These are phyloP conservation scores for Platysteira castanea DNA, from an alignment of 2,113 vertebrate genomes.

Conservation along the genomic window DNA sequence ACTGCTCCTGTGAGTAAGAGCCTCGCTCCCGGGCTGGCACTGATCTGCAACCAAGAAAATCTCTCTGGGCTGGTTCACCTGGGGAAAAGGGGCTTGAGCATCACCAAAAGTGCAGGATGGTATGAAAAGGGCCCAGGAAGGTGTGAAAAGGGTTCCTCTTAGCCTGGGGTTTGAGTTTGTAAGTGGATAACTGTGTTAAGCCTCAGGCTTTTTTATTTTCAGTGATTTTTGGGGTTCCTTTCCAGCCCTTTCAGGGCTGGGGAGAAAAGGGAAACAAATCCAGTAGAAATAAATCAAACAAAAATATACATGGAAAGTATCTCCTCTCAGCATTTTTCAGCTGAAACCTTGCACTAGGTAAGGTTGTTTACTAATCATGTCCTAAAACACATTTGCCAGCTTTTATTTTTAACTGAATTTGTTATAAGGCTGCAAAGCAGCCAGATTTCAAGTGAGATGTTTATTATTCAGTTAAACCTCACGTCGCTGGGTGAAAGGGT, in stretches of 20 bases:
- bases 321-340: background rate
- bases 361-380: background rate
- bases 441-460: background rate
- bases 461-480: background rate
- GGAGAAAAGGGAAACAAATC: background rate
- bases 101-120: background rate
- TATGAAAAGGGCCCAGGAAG: background rate
- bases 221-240: background rate
- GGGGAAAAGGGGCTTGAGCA: background rate
- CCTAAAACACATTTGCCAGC: background rate
- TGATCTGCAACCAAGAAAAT: background rate
- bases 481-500: accelerated
- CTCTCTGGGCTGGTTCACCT: background rate
- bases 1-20: background rate
- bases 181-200: background rate
- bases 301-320: accelerated
- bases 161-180: background rate
- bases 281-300: background rate
- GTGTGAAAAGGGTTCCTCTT: background rate
- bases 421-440: background rate
- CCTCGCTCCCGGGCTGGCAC: background rate
- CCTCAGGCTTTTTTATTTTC: background rate
- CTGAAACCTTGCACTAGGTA: background rate
- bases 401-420: background rate
- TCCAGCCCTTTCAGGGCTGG: background rate